Percentiles rank a stretch among this genome's conserved stretches.
phyloP scores from a whole-genome alignment of 2,797 vertebrate species.

The Clarias platycephalus region DNA sequence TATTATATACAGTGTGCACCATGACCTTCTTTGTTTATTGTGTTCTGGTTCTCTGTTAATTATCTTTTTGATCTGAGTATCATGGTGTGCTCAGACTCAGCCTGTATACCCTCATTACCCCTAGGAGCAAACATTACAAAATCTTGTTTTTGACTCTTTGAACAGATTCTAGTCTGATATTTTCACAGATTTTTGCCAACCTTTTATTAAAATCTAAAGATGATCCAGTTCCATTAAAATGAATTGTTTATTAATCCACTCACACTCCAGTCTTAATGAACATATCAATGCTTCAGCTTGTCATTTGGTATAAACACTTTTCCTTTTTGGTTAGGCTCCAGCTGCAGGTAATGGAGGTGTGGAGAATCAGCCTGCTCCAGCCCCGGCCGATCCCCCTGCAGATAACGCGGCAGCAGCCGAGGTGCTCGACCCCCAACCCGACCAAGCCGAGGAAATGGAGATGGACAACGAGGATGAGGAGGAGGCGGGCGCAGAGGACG shows the following conservation, averaged over 20 bases:
- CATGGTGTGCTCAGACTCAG: slow-evolving; percentile 26
- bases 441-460: slow-evolving; percentile 80
- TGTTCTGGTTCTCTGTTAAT: slow-evolving; percentile 24
- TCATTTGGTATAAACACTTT: not conserved
- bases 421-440: slow-evolving; percentile 76
- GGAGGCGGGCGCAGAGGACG: slow-evolving; percentile 89
- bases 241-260: not conserved
- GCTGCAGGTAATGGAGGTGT: slow-evolving; percentile 79
- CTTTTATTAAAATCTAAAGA: not conserved
- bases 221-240: not conserved
- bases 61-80: slow-evolving; percentile 33
- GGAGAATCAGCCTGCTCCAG: slow-evolving; percentile 84
- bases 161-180: not conserved
- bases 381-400: slow-evolving; percentile 81
- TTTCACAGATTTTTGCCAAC: not conserved
- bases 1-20: slow-evolving; percentile 26
- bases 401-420: slow-evolving; percentile 88
- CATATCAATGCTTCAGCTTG: not conserved
- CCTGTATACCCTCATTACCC: slow-evolving; percentile 15
- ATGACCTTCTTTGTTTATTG: slow-evolving; percentile 37
- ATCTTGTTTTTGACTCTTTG: not conserved
- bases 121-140: not conserved
- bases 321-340: slow-evolving; percentile 73
- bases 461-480: slow-evolving; percentile 86
- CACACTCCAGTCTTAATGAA: not conserved